Conservation (phyloP, 2,888 invertebrate species). For the Eupsilia transversa region DNA sequence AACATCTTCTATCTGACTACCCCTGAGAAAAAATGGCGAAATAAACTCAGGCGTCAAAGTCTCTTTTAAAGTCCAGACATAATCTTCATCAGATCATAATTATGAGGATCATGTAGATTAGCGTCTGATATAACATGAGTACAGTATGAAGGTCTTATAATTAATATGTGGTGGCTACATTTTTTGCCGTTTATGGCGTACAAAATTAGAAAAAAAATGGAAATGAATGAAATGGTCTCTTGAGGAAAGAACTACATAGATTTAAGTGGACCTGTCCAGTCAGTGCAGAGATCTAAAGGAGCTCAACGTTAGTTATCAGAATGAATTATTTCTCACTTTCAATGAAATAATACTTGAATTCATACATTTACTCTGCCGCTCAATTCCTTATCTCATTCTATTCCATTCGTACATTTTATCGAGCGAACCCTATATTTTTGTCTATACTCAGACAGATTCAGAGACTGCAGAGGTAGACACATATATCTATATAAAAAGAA, state of each 20-base stretch:
- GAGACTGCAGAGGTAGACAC: too few relatives aligned
- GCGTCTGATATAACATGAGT: too few relatives aligned
- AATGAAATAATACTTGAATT: neutral
- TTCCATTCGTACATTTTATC: neutral
- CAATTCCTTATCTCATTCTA: neutral
- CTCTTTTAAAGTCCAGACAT: neutral
- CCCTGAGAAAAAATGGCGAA: too few relatives aligned
- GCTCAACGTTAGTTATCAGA: neutral
- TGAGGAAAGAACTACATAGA: neutral
- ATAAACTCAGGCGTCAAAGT: too few relatives aligned
- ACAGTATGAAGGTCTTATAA: too few relatives aligned
- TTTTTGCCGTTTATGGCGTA: too few relatives aligned
- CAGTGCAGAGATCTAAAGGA: neutral
- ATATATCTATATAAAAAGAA: slow-evolving; percentile 11
- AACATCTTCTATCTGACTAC: neutral
- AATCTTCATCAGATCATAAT: neutral
- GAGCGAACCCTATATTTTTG: neutral
- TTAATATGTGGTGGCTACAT: too few relatives aligned
- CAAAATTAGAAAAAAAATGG: too few relatives aligned
- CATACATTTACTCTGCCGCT: neutral
- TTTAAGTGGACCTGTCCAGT: neutral
- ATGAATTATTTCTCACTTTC: neutral
- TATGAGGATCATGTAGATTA: neutral
- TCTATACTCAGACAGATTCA: neutral
- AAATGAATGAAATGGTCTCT: too few relatives aligned